Evolutionary conservation across 2,797 vertebrate genomes (phyloP).

Genomic region (Australoheros facetus): DNA sequence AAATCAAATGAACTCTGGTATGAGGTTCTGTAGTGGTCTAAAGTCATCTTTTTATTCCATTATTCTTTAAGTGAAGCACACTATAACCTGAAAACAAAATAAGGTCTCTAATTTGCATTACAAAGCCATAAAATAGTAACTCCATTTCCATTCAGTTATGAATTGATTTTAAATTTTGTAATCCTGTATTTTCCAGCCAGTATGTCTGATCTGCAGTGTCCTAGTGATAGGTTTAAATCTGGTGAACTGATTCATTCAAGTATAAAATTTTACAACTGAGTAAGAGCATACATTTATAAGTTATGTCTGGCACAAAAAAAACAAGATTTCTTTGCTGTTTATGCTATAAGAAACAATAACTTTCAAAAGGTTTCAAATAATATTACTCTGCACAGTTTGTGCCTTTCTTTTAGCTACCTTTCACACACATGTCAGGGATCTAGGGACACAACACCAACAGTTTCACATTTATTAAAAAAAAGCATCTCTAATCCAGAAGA

Average conservation of each 20-base stretch:
- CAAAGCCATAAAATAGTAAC: background rate
- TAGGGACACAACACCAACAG: conserved; percentile 1
- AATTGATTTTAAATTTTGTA: background rate
- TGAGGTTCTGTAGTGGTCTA: background rate
- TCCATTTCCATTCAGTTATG: background rate
- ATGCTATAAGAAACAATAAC: background rate
- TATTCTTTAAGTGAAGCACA: background rate
- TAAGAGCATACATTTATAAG: background rate
- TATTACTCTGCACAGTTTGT: background rate
- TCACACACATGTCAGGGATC: conserved; percentile 19
- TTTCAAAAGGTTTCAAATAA: background rate
- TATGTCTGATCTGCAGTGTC: background rate
- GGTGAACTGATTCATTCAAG: background rate
- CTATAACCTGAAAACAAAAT: background rate
- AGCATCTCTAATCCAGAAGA: conserved; percentile 20
- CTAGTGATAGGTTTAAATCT: background rate
- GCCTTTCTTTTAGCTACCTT: background rate
- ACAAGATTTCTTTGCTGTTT: background rate
- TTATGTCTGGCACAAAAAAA: background rate
- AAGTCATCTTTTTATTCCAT: background rate
- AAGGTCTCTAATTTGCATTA: background rate
- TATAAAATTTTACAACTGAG: background rate
- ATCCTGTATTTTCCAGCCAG: background rate
- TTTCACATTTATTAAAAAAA: conserved; percentile 21
- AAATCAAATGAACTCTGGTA: background rate